Conservation (phyloP, 2,888 invertebrate genomes). For the Harpalus rufipes region DNA sequence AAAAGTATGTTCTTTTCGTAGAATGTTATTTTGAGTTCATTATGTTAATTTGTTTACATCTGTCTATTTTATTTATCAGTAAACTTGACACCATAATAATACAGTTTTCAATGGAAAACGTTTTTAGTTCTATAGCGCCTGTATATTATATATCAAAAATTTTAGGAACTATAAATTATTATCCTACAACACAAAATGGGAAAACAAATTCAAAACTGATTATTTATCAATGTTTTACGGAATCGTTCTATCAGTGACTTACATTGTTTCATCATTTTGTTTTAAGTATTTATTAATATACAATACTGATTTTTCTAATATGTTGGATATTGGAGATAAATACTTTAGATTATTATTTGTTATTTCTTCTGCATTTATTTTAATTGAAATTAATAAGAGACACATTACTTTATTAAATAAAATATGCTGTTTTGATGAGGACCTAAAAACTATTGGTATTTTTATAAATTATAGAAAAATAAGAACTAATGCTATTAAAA, state of each 20-base stretch:
- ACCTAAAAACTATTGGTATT: not conserved
- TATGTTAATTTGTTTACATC: no score
- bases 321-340: not conserved
- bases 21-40: no score
- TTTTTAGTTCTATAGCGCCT: conserved; percentile 28
- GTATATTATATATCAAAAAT: conserved; percentile 13
- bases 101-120: not conserved
- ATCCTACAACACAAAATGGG: not conserved
- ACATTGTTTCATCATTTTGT: no score
- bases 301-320: not conserved
- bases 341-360: not conserved
- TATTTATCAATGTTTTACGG: conserved; percentile 10
- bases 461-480: not conserved
- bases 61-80: no score
- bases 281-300: not conserved
- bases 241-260: not conserved
- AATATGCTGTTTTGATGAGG: not conserved
- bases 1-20: no score
- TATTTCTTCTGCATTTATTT: not conserved
- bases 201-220: not conserved
- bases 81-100: no score
- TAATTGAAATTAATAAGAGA: not conserved
- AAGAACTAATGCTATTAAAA: not conserved
- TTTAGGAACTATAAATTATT: conserved; percentile 23
- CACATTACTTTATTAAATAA: not conserved